A percentile compares a stretch with the other conserved stretches of the same genome.
phyloP scores from a whole-genome alignment of 2,888 invertebrate species.

The Geotrupes spiniger region DNA sequence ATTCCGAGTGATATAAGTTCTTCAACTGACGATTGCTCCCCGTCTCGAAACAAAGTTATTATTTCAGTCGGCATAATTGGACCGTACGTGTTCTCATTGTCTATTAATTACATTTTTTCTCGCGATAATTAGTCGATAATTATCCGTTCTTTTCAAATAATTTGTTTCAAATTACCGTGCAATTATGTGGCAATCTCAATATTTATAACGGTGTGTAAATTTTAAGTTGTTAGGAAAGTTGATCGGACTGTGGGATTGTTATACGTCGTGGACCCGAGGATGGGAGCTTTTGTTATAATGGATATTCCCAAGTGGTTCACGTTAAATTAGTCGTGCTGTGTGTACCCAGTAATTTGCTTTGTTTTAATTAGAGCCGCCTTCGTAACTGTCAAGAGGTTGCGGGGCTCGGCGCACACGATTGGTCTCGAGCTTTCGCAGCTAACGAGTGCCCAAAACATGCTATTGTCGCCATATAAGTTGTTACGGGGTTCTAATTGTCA shows the following conservation, averaged over 20 bases:
- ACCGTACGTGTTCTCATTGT: no score
- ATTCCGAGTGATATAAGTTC: constrained; percentile 1
- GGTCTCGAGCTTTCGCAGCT: constrained; percentile 4
- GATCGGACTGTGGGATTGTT: no score
- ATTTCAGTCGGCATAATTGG: no score
- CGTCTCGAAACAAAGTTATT: background rate
- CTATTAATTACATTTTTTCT: constrained; percentile 2
- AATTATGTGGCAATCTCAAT: constrained; percentile 1
- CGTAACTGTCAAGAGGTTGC: no score
- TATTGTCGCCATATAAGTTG: constrained; percentile 27
- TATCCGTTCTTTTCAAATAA: background rate
- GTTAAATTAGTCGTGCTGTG: no score
- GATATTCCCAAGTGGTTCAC: no score
- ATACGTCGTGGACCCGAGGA: no score
- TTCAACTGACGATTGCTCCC: background rate
- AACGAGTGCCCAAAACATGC: constrained; percentile 30
- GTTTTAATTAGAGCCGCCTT: no score
- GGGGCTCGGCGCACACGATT: no score
- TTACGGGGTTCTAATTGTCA: constrained; percentile 27
- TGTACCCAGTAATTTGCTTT: no score
- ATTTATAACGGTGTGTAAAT: background rate
- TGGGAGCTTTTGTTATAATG: no score
- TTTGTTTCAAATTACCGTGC: background rate
- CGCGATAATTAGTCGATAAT: background rate
- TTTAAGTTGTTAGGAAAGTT: no score